These are phyloP conservation scores for Ceratina calcarata DNA, from an alignment of 1,140 invertebrate genomes.

Conservation along the genomic window DNA sequence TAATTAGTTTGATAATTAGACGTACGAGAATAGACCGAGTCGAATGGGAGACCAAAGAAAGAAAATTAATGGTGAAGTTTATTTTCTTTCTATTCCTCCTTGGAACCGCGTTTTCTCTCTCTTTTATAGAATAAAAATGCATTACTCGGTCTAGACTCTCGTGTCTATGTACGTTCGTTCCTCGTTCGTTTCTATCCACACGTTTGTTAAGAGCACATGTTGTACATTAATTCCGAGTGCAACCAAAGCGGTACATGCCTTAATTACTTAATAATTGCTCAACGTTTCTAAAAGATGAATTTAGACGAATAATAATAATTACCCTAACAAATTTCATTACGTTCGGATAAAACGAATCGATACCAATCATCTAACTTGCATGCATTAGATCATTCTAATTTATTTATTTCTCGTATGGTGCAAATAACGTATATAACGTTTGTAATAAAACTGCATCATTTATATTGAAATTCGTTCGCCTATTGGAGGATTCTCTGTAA, in stretches of 20 bases:
- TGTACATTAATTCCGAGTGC: slow-evolving; percentile 4
- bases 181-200: not conserved
- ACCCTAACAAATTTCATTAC: slow-evolving; percentile 37
- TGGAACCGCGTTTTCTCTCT: no score
- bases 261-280: slow-evolving; percentile 60
- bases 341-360: not conserved
- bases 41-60: no score
- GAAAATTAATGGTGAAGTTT: no score
- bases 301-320: slow-evolving; percentile 48
- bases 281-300: slow-evolving; percentile 33
- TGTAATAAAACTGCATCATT: no score
- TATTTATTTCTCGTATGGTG: no score
- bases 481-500: slow-evolving; percentile 12
- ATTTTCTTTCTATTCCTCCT: no score
- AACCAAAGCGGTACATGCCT: slow-evolving; percentile 54
- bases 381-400: no score
- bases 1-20: not conserved
- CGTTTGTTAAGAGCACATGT: slow-evolving; percentile 1
- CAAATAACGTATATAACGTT: no score
- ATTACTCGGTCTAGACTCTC: slow-evolving; percentile 4
- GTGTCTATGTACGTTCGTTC: not conserved
- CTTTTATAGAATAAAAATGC: no score
- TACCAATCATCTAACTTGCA: not conserved
- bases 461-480: not conserved
- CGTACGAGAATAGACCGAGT: no score